These are phyloP conservation scores for Temnothorax unifasciatus DNA, from an alignment of 2,888 invertebrate genomes.

Conservation along the genomic window DNA sequence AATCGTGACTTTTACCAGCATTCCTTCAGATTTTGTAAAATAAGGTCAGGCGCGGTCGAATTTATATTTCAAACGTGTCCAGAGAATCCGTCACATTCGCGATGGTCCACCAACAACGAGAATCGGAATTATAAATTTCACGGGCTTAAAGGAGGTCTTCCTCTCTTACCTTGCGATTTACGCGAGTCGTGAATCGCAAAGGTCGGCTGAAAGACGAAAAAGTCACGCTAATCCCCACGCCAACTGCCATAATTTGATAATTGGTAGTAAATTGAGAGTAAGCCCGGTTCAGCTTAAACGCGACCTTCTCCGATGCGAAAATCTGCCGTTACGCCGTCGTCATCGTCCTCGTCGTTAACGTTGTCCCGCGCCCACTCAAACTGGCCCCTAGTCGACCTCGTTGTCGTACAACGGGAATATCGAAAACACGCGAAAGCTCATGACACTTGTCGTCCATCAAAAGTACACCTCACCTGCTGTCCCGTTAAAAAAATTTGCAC, in stretches of 20 bases:
- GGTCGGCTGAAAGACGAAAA: slow-evolving; percentile 44
- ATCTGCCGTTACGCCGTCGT: slow-evolving; percentile 31
- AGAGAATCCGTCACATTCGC: not conserved
- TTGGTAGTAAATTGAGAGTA: slow-evolving; percentile 28
- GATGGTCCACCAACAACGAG: not conserved
- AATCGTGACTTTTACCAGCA: not conserved
- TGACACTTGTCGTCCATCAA: slow-evolving; percentile 26
- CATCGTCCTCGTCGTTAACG: slow-evolving; percentile 18
- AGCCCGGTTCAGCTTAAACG: not conserved
- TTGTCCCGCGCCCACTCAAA: slow-evolving; percentile 31
- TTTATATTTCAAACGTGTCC: slow-evolving; percentile 22
- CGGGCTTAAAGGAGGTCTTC: slow-evolving; percentile 14
- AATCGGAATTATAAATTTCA: slow-evolving; percentile 39
- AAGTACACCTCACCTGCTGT: slow-evolving; percentile 27
- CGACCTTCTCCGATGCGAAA: slow-evolving; percentile 28
- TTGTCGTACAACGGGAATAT: slow-evolving; percentile 54
- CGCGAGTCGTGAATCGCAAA: slow-evolving; percentile 14
- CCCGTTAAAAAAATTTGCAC: slow-evolving; percentile 42
- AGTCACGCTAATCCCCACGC: slow-evolving; percentile 34
- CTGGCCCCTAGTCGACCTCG: slow-evolving; percentile 37
- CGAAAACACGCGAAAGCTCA: slow-evolving; percentile 43
- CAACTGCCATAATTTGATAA: slow-evolving; percentile 48
- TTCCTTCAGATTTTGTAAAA: not conserved
- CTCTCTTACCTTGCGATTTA: slow-evolving; percentile 19
- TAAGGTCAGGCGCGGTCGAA: slow-evolving; percentile 1